Evolutionary conservation across 2,888 invertebrate genomes (phyloP).

Genomic region (Perizoma affinitatum): DNA sequence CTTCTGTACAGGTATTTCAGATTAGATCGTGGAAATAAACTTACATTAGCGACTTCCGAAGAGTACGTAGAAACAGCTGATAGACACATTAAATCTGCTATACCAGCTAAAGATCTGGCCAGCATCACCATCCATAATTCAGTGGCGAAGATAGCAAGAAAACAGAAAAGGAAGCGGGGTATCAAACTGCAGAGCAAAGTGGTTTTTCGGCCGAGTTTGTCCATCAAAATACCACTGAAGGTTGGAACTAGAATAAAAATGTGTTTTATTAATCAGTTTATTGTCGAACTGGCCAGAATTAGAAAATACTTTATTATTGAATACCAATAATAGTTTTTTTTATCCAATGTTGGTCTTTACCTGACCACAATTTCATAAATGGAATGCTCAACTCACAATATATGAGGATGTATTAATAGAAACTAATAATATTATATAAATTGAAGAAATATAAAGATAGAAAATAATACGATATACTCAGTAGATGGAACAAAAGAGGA

Average conservation of each 20-base stretch:
- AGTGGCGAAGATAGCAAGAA: constrained; percentile 40
- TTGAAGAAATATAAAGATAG: too few relatives aligned
- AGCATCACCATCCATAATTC: constrained; percentile 48
- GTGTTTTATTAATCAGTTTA: not conserved
- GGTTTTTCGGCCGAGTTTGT: constrained; percentile 21
- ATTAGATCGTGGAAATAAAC: constrained; percentile 20
- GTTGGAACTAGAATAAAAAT: constrained; percentile 14
- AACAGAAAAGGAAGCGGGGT: constrained; percentile 38
- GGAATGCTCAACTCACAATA: too few relatives aligned
- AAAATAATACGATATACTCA: too few relatives aligned
- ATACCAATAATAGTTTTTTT: too few relatives aligned
- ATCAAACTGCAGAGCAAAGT: constrained; percentile 26
- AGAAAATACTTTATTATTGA: too few relatives aligned
- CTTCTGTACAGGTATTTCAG: too few relatives aligned
- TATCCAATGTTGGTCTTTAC: too few relatives aligned
- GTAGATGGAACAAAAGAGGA: too few relatives aligned
- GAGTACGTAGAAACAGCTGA: constrained; percentile 44
- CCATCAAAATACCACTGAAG: constrained; percentile 16
- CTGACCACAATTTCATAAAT: too few relatives aligned
- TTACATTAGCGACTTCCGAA: constrained; percentile 50
- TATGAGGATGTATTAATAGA: too few relatives aligned
- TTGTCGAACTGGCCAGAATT: too few relatives aligned
- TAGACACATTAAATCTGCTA: constrained; percentile 33
- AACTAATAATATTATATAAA: too few relatives aligned
- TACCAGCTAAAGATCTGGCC: constrained; percentile 36